Conservation (phyloP, 2,888 invertebrate genomes). For the Clitarchus hookeri region DNA sequence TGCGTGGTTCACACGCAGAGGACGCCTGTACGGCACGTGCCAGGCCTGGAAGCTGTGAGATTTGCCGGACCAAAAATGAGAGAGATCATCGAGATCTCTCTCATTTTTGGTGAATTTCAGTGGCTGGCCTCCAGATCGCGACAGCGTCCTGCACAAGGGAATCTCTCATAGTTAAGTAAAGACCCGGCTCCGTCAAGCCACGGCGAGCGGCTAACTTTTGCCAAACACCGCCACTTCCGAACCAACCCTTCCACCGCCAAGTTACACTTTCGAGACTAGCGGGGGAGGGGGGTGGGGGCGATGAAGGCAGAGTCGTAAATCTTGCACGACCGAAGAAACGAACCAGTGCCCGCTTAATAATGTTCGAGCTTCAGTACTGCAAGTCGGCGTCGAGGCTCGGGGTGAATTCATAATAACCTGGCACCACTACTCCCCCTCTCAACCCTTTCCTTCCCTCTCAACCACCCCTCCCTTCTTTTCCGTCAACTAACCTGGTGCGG, state of each 20-base stretch:
- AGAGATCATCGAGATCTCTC: too few relatives aligned
- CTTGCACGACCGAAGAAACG: slow-evolving; percentile 14
- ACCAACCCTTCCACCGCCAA: not conserved
- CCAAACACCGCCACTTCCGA: not conserved
- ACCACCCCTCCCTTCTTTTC: not conserved
- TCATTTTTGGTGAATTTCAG: too few relatives aligned
- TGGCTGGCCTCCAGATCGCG: not conserved
- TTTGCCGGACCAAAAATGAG: too few relatives aligned
- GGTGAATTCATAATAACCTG: not conserved
- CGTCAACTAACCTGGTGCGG: not conserved
- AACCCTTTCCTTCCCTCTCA: not conserved
- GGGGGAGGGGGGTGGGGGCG: not conserved
- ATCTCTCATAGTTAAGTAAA: slow-evolving; percentile 4
- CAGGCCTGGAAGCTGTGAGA: too few relatives aligned
- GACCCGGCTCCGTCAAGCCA: not conserved
- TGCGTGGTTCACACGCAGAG: too few relatives aligned
- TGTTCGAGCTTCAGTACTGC: not conserved
- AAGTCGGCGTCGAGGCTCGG: not conserved
- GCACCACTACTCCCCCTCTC: not conserved
- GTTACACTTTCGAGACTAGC: not conserved
- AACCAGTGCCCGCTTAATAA: not conserved
- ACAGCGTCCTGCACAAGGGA: not conserved
- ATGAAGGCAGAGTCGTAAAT: not conserved
- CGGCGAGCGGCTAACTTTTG: not conserved
- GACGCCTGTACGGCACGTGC: too few relatives aligned